Percentiles rank a stretch among this genome's conserved stretches.
Conservation (phyloP, 2,113 vertebrate genomes). For the Colius striatus region DNA sequence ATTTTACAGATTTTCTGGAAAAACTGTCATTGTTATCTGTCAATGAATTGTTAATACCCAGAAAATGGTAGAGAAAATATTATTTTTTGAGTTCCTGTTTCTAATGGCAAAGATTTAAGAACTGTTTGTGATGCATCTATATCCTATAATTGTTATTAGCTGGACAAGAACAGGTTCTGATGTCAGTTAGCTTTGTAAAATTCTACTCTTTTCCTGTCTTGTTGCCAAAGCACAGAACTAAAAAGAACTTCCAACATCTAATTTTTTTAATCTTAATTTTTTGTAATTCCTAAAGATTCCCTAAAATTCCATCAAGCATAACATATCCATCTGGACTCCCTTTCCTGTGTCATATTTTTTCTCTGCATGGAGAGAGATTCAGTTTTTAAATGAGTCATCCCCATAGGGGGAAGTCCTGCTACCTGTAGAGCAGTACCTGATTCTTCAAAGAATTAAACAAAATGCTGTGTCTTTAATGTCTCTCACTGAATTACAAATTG, state of each 20-base stretch:
- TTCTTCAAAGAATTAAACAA: slow-evolving; percentile 61
- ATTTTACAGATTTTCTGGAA: neutral
- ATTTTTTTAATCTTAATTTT: neutral
- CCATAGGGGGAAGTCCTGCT: slow-evolving; percentile 42
- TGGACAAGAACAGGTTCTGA: neutral
- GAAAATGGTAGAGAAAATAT: neutral
- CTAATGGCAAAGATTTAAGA: neutral
- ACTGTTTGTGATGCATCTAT: neutral
- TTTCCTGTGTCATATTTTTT: slow-evolving; percentile 32
- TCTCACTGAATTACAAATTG: slow-evolving; percentile 68
- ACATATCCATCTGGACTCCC: slow-evolving; percentile 34
- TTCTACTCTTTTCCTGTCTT: neutral
- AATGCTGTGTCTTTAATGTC: slow-evolving; percentile 66
- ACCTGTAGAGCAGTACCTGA: slow-evolving; percentile 56
- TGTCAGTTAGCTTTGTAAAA: neutral
- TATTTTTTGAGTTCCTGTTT: neutral
- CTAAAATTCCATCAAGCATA: slow-evolving; percentile 33
- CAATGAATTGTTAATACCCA: neutral
- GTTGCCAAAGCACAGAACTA: neutral
- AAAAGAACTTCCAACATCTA: neutral
- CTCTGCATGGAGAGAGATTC: slow-evolving; percentile 43
- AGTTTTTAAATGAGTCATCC: slow-evolving; percentile 54
- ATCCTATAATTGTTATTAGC: slow-evolving; percentile 21
- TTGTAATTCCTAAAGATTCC: neutral
- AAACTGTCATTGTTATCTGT: neutral